Percentiles rank a stretch among this genome's conserved stretches.
Conservation (phyloP, 2,888 invertebrate species). For the Halocaridina rubra region DNA sequence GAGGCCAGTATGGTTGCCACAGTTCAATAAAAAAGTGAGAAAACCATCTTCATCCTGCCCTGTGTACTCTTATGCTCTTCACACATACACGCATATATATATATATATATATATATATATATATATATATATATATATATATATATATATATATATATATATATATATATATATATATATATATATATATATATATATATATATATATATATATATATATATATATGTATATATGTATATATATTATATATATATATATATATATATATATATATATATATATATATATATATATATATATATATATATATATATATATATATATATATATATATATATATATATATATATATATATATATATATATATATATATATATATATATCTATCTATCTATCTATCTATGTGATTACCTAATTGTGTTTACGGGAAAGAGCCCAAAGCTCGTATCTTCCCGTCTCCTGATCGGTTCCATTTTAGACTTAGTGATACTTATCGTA, state of each 20-base stretch:
- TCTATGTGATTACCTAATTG: no score
- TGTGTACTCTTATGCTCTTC: no score
- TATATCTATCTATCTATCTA: background rate
- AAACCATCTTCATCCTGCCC: no score
- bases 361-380: constrained; percentile 16
- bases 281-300: constrained; percentile 19
- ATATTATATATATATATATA: background rate
- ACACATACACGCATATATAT: background rate
- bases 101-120: constrained; percentile 9
- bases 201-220: background rate
- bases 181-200: background rate
- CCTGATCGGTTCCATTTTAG: no score
- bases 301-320: background rate
- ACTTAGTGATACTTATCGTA: no score
- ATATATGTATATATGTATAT: background rate
- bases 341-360: constrained; percentile 21
- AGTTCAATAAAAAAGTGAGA: no score
- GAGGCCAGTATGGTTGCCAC: no score
- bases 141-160: constrained; percentile 27
- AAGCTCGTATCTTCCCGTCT: no score
- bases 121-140: constrained; percentile 24
- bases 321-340: background rate
- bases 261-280: background rate
- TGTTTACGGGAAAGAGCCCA: no score
- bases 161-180: background rate